A percentile compares a stretch with the other conserved stretches of the same genome.
phyloP scores from a whole-genome alignment of 92 coral and sea anemone species.

The Paragorgia papillata region DNA sequence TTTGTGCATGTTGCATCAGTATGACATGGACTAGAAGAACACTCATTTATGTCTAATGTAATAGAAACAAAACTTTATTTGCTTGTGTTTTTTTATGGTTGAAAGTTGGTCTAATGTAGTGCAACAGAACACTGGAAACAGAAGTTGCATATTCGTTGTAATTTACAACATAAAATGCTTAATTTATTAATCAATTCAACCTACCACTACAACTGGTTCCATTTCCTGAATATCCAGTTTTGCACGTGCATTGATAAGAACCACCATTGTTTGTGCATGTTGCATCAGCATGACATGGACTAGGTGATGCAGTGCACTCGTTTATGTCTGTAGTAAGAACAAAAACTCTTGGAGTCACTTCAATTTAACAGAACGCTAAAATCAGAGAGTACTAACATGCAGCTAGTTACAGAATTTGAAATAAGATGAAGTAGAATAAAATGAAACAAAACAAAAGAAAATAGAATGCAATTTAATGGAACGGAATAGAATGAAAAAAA shows the following conservation, averaged over 20 bases:
- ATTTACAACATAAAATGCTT: too few species aligned
- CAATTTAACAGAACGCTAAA: too few species aligned
- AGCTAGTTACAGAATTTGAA: too few species aligned
- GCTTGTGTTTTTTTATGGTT: not conserved
- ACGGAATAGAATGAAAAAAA: too few species aligned
- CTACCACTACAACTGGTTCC: slow-evolving; percentile 34
- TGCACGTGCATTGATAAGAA: slow-evolving; percentile 52
- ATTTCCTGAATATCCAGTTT: slow-evolving; percentile 34
- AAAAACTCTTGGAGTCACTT: too few species aligned
- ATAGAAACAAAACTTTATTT: not conserved
- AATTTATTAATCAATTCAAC: too few species aligned
- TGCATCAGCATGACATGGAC: slow-evolving; percentile 5
- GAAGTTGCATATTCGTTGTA: too few species aligned
- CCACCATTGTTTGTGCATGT: slow-evolving; percentile 14
- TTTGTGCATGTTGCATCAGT: slow-evolving; percentile 53
- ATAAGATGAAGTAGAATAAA: too few species aligned
- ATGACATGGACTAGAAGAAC: not conserved
- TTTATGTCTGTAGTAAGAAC: slow-evolving; percentile 12
- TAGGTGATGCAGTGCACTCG: not conserved
- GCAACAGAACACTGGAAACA: too few species aligned
- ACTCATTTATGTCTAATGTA: not conserved
- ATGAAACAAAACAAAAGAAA: too few species aligned
- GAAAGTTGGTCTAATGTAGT: not conserved
- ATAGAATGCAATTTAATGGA: too few species aligned
- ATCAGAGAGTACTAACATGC: too few species aligned